Conservation (phyloP, 2,113 vertebrate species). For the Rhinolophus sinicus region DNA sequence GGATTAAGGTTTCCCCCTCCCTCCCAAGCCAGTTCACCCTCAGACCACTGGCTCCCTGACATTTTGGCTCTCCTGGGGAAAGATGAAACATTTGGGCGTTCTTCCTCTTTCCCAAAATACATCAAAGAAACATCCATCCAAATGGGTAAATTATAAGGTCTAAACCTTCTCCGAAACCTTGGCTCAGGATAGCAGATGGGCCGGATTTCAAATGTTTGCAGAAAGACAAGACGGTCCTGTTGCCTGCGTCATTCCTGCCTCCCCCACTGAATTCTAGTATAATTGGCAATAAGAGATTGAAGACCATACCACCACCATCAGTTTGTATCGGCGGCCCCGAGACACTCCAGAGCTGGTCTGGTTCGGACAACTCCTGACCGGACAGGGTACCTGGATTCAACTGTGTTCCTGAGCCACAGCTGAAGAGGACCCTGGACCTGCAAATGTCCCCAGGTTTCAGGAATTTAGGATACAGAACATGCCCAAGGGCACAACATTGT, state of each 20-base stretch:
- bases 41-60: neutral
- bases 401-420: neutral
- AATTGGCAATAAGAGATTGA: neutral
- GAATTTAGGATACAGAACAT: neutral
- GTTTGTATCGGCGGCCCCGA: neutral
- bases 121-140: neutral
- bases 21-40: neutral
- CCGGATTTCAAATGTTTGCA: neutral
- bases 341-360: neutral
- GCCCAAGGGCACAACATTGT: neutral
- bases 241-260: neutral
- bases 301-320: neutral
- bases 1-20: neutral
- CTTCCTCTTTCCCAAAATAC: neutral
- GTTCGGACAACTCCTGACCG: neutral
- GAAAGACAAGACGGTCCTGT: neutral
- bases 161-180: neutral
- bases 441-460: neutral
- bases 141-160: neutral
- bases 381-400: neutral
- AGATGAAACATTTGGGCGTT: neutral
- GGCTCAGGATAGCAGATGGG: constrained; percentile 13
- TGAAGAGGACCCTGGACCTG: neutral
- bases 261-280: neutral
- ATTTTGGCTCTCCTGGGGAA: neutral